Percentiles rank a stretch among this genome's conserved stretches.
These are phyloP conservation scores for Panagrolaimus sp. DNA, from an alignment of 1,140 invertebrate species.

Conservation along the genomic window DNA sequence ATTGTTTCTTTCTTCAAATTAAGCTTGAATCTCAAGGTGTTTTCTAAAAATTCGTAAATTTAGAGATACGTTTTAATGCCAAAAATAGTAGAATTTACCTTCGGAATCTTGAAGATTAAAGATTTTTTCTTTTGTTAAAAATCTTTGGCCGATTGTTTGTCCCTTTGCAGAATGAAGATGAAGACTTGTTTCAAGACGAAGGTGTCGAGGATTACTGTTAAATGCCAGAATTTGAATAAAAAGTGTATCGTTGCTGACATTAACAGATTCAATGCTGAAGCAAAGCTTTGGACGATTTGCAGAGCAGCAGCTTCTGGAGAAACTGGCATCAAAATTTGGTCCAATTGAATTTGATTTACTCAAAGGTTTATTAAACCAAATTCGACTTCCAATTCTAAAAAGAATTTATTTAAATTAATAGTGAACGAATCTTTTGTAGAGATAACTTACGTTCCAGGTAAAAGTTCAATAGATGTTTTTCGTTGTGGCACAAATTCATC, in stretches of 20 bases:
- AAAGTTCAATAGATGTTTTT: not conserved
- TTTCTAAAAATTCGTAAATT: too few species aligned
- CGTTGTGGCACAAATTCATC: not conserved
- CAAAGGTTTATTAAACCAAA: conserved; percentile 1
- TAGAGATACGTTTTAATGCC: too few species aligned
- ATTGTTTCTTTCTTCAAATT: too few species aligned
- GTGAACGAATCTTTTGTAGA: not conserved
- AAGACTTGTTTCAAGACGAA: not conserved
- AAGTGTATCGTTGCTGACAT: not conserved
- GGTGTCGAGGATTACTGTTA: not conserved
- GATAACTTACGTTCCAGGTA: conserved; percentile 4
- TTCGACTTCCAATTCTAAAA: conserved; percentile 11
- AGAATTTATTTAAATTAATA: not conserved
- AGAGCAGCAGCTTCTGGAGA: not conserved
- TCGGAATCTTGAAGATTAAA: too few species aligned
- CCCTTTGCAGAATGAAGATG: not conserved
- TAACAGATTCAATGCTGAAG: not conserved
- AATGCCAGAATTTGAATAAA: not conserved
- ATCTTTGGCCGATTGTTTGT: not conserved
- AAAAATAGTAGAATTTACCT: too few species aligned
- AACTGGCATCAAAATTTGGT: too few species aligned
- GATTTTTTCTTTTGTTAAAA: too few species aligned
- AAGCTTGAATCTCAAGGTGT: too few species aligned
- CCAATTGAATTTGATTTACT: not conserved
- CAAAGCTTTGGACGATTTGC: not conserved